Conservation (phyloP, 1,140 invertebrate species). For the Archivesica marissinica region DNA sequence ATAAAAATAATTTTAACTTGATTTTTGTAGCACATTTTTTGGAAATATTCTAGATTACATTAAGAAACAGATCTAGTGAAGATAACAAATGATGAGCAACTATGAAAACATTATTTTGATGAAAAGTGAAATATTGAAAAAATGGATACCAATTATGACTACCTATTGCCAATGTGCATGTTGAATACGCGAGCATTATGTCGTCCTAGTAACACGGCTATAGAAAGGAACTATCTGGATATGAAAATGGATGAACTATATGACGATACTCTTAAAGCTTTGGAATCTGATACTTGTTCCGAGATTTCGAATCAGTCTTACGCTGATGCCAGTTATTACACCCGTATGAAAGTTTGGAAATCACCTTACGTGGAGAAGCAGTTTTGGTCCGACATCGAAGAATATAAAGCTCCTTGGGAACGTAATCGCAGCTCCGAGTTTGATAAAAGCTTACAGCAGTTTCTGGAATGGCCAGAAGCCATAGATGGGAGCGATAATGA, state of each 20-base stretch:
- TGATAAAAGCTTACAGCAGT: constrained; percentile 53
- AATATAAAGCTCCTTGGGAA: constrained; percentile 36
- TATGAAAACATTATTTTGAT: too few relatives aligned
- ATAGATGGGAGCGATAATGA: neutral
- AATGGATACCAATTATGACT: constrained; percentile 51
- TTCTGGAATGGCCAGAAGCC: constrained; percentile 48
- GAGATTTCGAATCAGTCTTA: constrained; percentile 50
- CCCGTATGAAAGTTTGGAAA: constrained; percentile 50
- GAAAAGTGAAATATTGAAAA: too few relatives aligned
- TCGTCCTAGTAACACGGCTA: neutral
- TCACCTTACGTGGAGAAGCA: constrained; percentile 45
- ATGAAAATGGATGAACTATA: neutral
- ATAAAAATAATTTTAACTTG: too few relatives aligned
- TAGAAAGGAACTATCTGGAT: neutral
- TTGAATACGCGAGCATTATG: neutral
- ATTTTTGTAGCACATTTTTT: too few relatives aligned
- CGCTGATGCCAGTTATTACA: constrained; percentile 53
- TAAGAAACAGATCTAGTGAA: too few relatives aligned
- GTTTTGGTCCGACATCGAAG: constrained; percentile 16
- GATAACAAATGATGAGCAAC: too few relatives aligned
- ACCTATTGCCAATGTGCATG: constrained; percentile 55
- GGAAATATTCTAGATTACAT: too few relatives aligned
- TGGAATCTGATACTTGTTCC: constrained; percentile 49
- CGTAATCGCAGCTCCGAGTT: constrained; percentile 23
- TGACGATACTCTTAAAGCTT: constrained; percentile 41